Percentiles rank a stretch among this genome's conserved stretches.
Conservation (phyloP, 2,888 invertebrate genomes). For the Rhimphoctona megacephalus region DNA sequence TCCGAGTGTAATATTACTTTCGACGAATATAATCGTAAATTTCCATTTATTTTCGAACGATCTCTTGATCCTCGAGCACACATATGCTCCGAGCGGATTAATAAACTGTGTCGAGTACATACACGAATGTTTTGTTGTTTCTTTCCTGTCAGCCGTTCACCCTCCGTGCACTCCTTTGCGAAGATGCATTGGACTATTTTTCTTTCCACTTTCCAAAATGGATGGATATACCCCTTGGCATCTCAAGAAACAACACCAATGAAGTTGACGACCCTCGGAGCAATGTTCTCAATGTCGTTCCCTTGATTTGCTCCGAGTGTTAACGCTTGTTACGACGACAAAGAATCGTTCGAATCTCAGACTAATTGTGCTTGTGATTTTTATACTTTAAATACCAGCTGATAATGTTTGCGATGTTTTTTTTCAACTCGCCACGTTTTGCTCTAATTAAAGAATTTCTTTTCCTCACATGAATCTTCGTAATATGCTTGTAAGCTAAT, state of each 20-base stretch:
- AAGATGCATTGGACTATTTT: slow-evolving; percentile 49
- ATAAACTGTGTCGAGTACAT: slow-evolving; percentile 48
- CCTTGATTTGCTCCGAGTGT: slow-evolving; percentile 34
- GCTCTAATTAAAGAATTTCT: neutral
- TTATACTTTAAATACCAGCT: neutral
- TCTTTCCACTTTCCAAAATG: slow-evolving; percentile 58
- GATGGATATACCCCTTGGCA: slow-evolving; percentile 30
- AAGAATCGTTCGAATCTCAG: neutral
- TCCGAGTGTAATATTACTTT: slow-evolving; percentile 52
- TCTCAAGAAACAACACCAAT: slow-evolving; percentile 8
- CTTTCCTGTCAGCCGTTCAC: slow-evolving; percentile 2
- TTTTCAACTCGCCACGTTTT: neutral
- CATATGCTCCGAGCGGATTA: slow-evolving; percentile 60
- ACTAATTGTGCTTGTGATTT: neutral
- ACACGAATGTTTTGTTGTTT: slow-evolving; percentile 35
- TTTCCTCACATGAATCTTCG: neutral
- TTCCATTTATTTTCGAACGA: slow-evolving; percentile 68
- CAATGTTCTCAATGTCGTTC: slow-evolving; percentile 13
- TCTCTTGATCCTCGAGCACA: slow-evolving; percentile 59
- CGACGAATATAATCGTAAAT: slow-evolving; percentile 68
- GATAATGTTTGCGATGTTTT: neutral
- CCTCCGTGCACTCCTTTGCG: slow-evolving; percentile 23
- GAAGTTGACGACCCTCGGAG: slow-evolving; percentile 44
- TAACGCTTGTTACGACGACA: slow-evolving; percentile 21
- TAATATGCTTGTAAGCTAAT: neutral